Percentiles rank a stretch among this genome's conserved stretches.
Evolutionary conservation across 2,888 invertebrate genomes (phyloP).

Genomic region (Sinhomidia bicolor): DNA sequence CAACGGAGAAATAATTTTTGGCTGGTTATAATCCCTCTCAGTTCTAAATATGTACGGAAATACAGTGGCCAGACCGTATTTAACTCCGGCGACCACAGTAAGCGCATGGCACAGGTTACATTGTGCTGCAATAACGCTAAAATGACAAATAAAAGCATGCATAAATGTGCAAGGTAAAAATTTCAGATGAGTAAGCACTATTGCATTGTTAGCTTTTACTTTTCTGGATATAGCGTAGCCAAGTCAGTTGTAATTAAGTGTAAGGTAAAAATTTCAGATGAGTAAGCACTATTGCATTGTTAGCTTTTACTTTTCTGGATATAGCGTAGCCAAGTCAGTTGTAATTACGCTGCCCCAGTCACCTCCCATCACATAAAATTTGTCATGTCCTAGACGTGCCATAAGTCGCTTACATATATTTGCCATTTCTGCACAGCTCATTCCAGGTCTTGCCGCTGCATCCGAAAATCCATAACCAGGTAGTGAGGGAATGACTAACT

Average conservation of each 20-base stretch:
- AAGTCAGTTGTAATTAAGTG: constrained; percentile 86
- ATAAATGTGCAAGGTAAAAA: no score
- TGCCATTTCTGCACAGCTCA: constrained; percentile 82
- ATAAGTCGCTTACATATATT: constrained; percentile 87
- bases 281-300: no score
- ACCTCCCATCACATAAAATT: constrained; percentile 86
- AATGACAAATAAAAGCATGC: no score
- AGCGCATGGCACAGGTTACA: not conserved
- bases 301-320: constrained; percentile 84
- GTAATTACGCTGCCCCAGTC: constrained; percentile 87
- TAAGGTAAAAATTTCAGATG: no score
- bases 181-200: no score
- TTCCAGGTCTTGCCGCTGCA: constrained; percentile 82
- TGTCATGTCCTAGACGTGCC: constrained; percentile 86
- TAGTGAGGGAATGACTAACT: constrained; percentile 83
- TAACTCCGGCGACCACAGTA: not conserved
- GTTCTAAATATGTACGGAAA: not conserved
- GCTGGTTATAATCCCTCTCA: not conserved
- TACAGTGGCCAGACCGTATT: not conserved
- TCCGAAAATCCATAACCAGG: constrained; percentile 84
- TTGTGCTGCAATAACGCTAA: not conserved
- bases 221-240: constrained; percentile 85
- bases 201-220: no score
- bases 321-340: constrained; percentile 85
- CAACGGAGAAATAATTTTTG: not conserved